Base-by-base conservation (phyloP, 2,888 invertebrate genomes). In the Parnassius apollo region DNA sequence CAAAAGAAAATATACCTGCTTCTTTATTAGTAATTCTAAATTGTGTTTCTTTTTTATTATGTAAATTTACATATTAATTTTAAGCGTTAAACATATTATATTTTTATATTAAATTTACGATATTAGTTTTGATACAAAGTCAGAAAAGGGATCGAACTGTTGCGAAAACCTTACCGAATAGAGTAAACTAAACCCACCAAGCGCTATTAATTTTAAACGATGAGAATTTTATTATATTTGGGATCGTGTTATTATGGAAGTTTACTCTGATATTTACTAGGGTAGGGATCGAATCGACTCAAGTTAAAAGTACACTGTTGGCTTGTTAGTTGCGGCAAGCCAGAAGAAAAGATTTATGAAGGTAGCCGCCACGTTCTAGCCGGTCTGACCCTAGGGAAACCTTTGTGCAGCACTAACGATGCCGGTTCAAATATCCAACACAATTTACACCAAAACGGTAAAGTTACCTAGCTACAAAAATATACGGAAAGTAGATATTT, bases 271-370 rank as follows among this genome's bases (percentile, higher is more conserved):
- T 85, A 87, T 87, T 85, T 86, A 86, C 75, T 76, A 71, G 71
- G 64, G 66, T 66, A 71, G 74, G 73, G 76, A 70, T 73, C 62
- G 65, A 73, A 79, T 77, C 76, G 71, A 72, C 71, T 72, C 72
- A 70, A 72, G 73, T 67, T 64, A 70, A 66, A 69, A 69, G 69
- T 69, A 67, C 68, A 69, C 67, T 74, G 78, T 75, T 77, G 82
- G 85, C 85, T 88, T 87, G 90, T 90, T 91, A 90, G 86, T 86
- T 82, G 86, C 75, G 85, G 84, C 81, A 76, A 81, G 82, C 82
- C 82, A 79, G 82, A 79, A 82, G 82, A 87, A 85, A 85, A 90
- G 91, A 91, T 91, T 91, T 90, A 90, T 90, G 83, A 82, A 83
- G 88, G 90, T 89, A 71, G 67, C 66, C 80, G 76, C 78, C 78